These are phyloP conservation scores for Sebastes kiyomatsui DNA, from an alignment of 2,797 vertebrate species.

Conservation along the genomic window DNA sequence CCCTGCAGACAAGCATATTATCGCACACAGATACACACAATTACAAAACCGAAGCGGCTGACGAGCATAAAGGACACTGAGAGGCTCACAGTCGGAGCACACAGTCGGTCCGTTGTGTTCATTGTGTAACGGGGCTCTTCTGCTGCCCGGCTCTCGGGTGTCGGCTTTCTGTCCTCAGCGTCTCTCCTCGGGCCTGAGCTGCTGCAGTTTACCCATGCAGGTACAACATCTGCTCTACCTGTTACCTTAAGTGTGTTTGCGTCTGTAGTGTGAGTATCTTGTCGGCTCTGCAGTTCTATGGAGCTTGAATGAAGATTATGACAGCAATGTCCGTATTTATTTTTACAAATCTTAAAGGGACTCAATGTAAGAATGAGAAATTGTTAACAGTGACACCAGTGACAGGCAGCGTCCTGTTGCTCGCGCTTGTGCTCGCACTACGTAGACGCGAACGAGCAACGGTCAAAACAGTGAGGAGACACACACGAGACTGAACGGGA, in stretches of 20 bases:
- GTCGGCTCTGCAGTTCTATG: background rate
- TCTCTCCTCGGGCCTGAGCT: slow-evolving; percentile 19
- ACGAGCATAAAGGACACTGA: slow-evolving; percentile 17
- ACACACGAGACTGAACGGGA: too few species aligned
- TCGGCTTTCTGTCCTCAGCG: slow-evolving; percentile 28
- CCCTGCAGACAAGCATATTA: slow-evolving; percentile 17
- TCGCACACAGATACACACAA: slow-evolving; percentile 2
- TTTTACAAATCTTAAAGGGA: too few species aligned
- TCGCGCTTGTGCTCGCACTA: too few species aligned
- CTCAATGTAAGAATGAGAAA: too few species aligned
- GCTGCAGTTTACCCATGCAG: slow-evolving; percentile 4
- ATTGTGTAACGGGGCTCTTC: slow-evolving; percentile 24
- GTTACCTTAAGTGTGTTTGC: background rate
- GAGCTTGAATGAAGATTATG: background rate
- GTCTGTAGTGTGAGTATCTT: background rate
- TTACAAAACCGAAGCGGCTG: slow-evolving; percentile 14
- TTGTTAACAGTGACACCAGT: too few species aligned
- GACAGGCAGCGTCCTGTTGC: too few species aligned
- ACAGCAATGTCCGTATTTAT: too few species aligned
- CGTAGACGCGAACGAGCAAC: too few species aligned
- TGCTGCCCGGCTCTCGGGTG: slow-evolving; percentile 41
- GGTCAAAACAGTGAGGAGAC: too few species aligned
- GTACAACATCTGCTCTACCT: background rate
- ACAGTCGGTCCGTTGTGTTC: slow-evolving; percentile 51
- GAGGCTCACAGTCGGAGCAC: slow-evolving; percentile 2